phyloP scores from a whole-genome alignment of 2,888 invertebrate species.

The Troides aeacus region DNA sequence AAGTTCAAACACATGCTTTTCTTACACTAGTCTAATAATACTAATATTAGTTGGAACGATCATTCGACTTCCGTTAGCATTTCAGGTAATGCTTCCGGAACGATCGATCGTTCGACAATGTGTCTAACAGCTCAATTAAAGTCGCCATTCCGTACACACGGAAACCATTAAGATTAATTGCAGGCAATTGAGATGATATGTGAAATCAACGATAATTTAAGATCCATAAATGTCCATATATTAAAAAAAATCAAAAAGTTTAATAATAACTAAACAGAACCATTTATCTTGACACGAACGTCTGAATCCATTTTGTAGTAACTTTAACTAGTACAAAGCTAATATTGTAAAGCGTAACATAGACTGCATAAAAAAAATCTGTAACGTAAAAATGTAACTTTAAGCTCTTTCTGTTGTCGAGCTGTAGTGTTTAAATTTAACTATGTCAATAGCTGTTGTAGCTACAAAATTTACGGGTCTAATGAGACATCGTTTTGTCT shows the following conservation, averaged over 20 bases:
- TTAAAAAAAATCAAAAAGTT: not conserved
- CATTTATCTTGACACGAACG: no score
- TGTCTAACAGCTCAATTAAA: constrained; percentile 13
- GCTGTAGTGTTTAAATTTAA: not conserved
- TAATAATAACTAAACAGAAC: no score
- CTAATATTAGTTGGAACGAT: not conserved
- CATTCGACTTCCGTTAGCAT: constrained; percentile 1
- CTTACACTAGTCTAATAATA: not conserved
- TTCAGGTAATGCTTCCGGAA: constrained; percentile 19
- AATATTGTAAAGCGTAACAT: no score
- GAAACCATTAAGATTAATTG: constrained; percentile 16
- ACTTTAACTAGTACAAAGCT: no score
- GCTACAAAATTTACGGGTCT: no score
- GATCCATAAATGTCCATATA: not conserved
- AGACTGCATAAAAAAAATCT: no score
- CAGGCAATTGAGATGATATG: not conserved
- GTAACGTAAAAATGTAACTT: no score
- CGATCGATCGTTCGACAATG: constrained; percentile 4
- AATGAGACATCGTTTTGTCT: no score
- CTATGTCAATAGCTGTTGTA: no score
- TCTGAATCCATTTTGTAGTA: no score
- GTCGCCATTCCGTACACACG: constrained; percentile 10
- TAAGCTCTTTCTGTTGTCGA: no score
- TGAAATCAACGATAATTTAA: not conserved
- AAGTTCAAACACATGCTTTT: no score